These are phyloP conservation scores for Apoda limacodes DNA, from an alignment of 2,888 invertebrate species.

Conservation along the genomic window DNA sequence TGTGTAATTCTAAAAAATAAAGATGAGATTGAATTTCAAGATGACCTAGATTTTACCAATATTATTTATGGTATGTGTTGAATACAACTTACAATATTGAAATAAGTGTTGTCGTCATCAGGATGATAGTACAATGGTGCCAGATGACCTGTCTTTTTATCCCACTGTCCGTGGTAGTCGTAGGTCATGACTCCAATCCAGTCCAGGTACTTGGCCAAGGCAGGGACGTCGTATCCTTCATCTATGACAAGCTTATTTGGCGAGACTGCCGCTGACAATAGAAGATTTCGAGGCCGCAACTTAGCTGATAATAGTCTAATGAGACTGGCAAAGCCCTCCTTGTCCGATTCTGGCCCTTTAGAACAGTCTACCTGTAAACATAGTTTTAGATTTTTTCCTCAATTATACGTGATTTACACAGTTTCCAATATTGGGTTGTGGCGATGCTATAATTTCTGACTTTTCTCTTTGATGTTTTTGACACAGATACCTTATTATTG, in stretches of 20 bases:
- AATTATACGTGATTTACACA: too few relatives aligned
- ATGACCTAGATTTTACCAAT: background rate
- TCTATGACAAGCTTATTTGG: constrained; percentile 91
- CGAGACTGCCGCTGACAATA: constrained; percentile 87
- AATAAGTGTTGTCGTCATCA: constrained; percentile 83
- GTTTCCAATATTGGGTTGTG: too few relatives aligned
- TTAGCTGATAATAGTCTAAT: constrained; percentile 78
- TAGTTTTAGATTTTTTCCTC: too few relatives aligned
- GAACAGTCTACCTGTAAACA: constrained; percentile 83
- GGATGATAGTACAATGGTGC: constrained; percentile 87
- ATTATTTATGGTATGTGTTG: background rate
- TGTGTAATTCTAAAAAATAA: constrained; percentile 78
- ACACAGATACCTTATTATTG: too few relatives aligned
- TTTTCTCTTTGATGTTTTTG: too few relatives aligned
- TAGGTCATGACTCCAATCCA: constrained; percentile 96
- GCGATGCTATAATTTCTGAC: background rate
- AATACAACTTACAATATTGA: constrained; percentile 77
- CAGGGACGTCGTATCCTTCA: constrained; percentile 85
- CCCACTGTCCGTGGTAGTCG: constrained; percentile 94
- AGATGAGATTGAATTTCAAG: too few relatives aligned
- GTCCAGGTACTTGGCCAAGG: constrained; percentile 80
- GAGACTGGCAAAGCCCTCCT: constrained; percentile 80
- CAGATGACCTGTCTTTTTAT: constrained; percentile 90
- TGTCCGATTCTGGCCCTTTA: constrained; percentile 86
- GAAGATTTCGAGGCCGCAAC: constrained; percentile 74